Evolutionary conservation across 2,888 invertebrate genomes (phyloP), one percentile per base, ranked within the genome.

Genomic region (Drosophila niveifrons): DNA sequence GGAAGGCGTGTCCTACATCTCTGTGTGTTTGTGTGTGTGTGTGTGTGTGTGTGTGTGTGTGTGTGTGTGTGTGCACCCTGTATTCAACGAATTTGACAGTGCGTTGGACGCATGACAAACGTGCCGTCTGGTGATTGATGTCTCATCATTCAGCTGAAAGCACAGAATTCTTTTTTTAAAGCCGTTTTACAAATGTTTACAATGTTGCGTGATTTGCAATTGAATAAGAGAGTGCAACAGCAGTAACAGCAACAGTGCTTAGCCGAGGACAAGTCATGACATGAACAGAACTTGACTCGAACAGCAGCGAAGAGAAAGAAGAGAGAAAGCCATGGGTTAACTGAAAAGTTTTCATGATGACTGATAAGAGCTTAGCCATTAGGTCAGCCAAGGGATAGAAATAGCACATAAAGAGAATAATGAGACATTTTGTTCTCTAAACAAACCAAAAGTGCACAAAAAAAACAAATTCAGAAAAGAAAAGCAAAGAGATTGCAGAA

Each of bases 141-240:
- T 70, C 75, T 75, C 88, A 78, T 88, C 83, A 82, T 85, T 86
- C 88, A 82, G 70, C 78, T 80, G 80, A 74, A 72, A 78, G 75
- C 58, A 66, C 53, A 62, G 36, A 61, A 70, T 47, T 72, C 71
- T 43, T 55, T 55, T 72, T 82, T 75, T 72, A 78, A 85, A 85
- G 83, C 78, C 86, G 78, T 78, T 85, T 88, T 85, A 88, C 88
- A 88, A 83, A 83, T 83, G 88, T 86, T 88, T 85, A 88, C 80
- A 83, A 85, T 85, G 83, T 83, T 85, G 88, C 80, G 88, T 83
- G 83, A 83, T 83, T 83, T 88, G 86, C 83, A 83, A 88, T 83
- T 88, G 86, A 83, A 83, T 83, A 82, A 81, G 80, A 68, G 64
- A 68, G 66, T 77, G 65, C 73, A 65, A 50, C 31, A 66, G 47